Conservation (phyloP, 2,113 vertebrate genomes). For the Ginglymostoma cirratum region DNA sequence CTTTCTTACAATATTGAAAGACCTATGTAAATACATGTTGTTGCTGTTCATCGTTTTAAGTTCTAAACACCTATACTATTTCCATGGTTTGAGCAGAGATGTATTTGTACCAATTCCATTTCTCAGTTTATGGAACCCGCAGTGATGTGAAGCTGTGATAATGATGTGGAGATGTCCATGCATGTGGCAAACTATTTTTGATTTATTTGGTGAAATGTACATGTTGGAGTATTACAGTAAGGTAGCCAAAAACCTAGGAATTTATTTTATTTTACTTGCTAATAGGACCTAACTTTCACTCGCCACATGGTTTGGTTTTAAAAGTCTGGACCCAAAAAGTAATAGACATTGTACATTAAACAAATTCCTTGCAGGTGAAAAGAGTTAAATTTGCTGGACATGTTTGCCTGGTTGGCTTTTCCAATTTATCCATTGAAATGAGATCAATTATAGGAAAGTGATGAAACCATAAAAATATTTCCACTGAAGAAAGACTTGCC, state of each 20-base stretch:
- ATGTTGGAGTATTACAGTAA: background rate
- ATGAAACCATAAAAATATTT: no score
- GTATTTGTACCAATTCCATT: no score
- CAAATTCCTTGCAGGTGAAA: background rate
- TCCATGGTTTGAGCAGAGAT: no score
- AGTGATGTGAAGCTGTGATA: no score
- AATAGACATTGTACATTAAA: background rate
- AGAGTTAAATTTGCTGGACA: background rate
- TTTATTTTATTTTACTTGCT: background rate
- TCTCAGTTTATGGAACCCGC: no score
- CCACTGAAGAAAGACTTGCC: no score
- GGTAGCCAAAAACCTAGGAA: background rate
- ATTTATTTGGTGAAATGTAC: background rate
- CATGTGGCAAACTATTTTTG: background rate
- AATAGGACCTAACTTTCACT: background rate
- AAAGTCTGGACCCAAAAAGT: background rate
- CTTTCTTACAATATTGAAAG: no score
- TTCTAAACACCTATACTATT: no score
- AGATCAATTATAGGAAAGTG: no score
- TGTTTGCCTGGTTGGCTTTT: background rate
- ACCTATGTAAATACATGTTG: no score
- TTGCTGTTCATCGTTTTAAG: no score
- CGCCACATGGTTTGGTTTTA: background rate
- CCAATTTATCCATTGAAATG: no score
- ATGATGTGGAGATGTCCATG: background rate